Evolutionary conservation across 2,113 vertebrate genomes (phyloP).

Genomic region (Empidonax traillii): DNA sequence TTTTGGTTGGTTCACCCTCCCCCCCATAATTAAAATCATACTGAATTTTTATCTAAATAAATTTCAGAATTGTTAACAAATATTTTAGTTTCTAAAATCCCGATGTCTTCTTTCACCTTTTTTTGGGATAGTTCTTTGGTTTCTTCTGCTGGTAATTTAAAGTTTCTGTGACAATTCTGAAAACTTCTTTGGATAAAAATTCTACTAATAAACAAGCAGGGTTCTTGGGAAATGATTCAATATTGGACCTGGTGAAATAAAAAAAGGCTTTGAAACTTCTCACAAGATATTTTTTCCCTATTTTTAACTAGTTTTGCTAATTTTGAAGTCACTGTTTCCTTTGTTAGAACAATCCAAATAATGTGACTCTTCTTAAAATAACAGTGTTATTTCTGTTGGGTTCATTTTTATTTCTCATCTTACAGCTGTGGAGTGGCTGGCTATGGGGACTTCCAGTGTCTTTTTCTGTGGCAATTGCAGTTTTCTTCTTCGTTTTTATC

Average conservation of each 20-base stretch:
- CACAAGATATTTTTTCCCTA: background rate
- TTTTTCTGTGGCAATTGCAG: constrained; percentile 38
- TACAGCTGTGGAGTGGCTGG: background rate
- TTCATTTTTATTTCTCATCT: constrained; percentile 9
- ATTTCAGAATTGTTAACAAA: constrained; percentile 1
- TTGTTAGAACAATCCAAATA: constrained; percentile 61
- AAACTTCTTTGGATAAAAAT: constrained; percentile 17
- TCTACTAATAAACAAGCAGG: background rate
- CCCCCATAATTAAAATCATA: background rate
- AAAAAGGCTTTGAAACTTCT: constrained; percentile 8
- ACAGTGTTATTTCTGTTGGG: constrained; percentile 57
- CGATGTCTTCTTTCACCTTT: background rate
- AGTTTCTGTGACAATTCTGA: background rate
- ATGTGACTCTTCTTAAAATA: constrained; percentile 66
- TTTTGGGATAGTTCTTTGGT: background rate
- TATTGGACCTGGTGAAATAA: background rate
- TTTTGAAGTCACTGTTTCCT: constrained; percentile 29
- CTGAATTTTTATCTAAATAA: constrained; percentile 25
- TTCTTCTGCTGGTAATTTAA: background rate
- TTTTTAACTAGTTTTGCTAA: constrained; percentile 13
- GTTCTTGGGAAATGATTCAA: background rate
- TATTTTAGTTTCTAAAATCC: background rate
- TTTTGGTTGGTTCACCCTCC: background rate
- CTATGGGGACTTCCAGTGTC: background rate
- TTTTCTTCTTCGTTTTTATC: background rate